Base-by-base conservation (phyloP, 2,888 invertebrate species). In the Anoncus sp. region DNA sequence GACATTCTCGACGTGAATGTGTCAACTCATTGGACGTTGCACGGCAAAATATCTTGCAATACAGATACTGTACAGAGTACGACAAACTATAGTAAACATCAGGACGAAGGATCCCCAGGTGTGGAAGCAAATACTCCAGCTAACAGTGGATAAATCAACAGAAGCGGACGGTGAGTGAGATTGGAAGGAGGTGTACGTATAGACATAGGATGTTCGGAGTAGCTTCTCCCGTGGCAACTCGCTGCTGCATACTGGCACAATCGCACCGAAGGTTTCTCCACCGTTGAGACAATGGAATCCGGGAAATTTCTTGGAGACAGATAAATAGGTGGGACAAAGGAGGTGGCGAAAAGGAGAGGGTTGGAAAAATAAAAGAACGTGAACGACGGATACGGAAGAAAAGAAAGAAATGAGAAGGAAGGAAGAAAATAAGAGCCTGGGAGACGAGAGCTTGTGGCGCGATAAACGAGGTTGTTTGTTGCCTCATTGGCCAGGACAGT, bases 381-480 rank as follows among this genome's bases (percentile, higher is more conserved):
- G n/a, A n/a, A n/a, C n/a, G n/a, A n/a, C n/a, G n/a, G 63, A 71
- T 49, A 59, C 53, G 53, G 60, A 67, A 51, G 59, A 51, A 65
- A 43, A 45, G 10, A 24, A 31, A 31, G 31, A 7, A 31, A 31
- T 31, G 31, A 31, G 31, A 31, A 31, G 31, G 7, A 31, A 31
- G 7, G 31, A 49, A 77, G 66, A 75, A 66, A 71, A 81, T 59
- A 76, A 77, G 67, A 74, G 75, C 72, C 72, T 67, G 74, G 49
- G 66, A 71, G 60, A 63, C 35, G 51, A 71, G 67, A 82, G 75
- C 77, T 69, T 71, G 82, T 79, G 80, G 77, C 27, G 63, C 66
- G 83, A 82, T 75, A 79, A 75, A 81, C 73, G 79, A 79, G 66
- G 79, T 83, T 82, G 85, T 86, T 86, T 84, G 86, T 84, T 85